Base-by-base conservation (phyloP, 2,113 vertebrate genomes). In the Psettodes erumei region DNA sequence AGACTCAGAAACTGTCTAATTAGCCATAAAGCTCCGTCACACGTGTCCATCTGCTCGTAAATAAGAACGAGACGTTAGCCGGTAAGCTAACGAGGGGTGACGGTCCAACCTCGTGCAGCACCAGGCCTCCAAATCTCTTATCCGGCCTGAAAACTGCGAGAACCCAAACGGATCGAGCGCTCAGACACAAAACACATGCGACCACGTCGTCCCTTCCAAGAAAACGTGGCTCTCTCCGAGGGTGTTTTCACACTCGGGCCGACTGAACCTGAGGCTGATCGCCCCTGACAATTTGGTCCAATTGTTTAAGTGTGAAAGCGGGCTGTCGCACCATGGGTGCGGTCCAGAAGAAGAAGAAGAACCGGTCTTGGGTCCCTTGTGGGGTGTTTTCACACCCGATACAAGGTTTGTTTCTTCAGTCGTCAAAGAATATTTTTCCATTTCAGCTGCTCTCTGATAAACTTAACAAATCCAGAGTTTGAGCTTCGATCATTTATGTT, bases 261-360 rank as follows among this genome's bases (percentile, higher is more conserved):
- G 66, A 67, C 61, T 63, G 67, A 76, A 72, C 67, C 67, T 40
- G 61, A 45, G 67, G 62, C 42, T 51, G 48, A 4, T 79, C 16
- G 30, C n/a, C 62, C 67, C 54, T 53, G 42, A 79, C 48, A 68
- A 68, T 53, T 72, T 55, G 61, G 75, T 68, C 18, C 56, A 63
- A 56, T 77, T 73, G 74, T 63, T 71, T 58, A 72, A 63, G 77
- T 68, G 72, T 54, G 67, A 76, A 77, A 69, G 74, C 63, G n/a
- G 68, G 72, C 72, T 62, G 77, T 80, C 61, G 67, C 77, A 76
- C 71, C 71, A n/a, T 76, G 77, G 50, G 54, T 10, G 61, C 25
- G 23, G 43, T 71, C 71, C 82, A 79, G 77, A 45, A 55, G 19
- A 61, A 61, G n/a, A n/a, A n/a, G n/a, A n/a, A n/a, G n/a, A n/a